Percentiles rank a stretch among this genome's conserved stretches.
Conservation (phyloP, 1,140 invertebrate species). For the Holotrichia oblita region DNA sequence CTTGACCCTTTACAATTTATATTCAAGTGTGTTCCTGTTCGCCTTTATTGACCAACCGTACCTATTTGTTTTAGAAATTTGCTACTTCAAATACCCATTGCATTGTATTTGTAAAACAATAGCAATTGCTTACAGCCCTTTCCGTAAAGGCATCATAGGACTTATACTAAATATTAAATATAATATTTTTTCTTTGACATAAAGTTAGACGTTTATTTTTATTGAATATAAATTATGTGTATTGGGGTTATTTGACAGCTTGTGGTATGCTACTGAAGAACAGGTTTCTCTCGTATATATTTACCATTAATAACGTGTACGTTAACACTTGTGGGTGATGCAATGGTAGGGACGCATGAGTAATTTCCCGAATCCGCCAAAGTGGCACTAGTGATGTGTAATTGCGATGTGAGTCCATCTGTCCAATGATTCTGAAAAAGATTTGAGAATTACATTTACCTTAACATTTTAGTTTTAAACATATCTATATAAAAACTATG, state of each 20-base stretch:
- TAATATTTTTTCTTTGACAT: too few relatives aligned
- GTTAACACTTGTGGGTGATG: conserved; percentile 81
- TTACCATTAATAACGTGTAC: conserved; percentile 92
- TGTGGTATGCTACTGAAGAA: neutral
- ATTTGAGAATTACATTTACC: too few relatives aligned
- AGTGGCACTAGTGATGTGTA: conserved; percentile 78
- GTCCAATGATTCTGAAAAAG: conserved; percentile 67
- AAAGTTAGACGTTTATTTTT: too few relatives aligned
- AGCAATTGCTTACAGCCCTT: too few relatives aligned
- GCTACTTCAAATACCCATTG: neutral
- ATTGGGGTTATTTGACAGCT: too few relatives aligned
- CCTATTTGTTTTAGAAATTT: neutral
- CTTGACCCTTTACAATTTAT: conserved; percentile 15
- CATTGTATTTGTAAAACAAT: too few relatives aligned
- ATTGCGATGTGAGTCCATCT: conserved; percentile 76
- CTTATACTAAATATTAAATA: too few relatives aligned
- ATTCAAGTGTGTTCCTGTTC: neutral
- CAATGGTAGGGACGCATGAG: conserved; percentile 84
- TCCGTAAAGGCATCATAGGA: too few relatives aligned
- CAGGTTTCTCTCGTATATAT: neutral
- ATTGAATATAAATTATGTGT: too few relatives aligned
- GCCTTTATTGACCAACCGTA: neutral
- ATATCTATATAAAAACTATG: too few relatives aligned
- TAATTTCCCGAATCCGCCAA: conserved; percentile 85
- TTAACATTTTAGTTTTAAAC: too few relatives aligned